Conservation (phyloP, 2,113 vertebrate genomes). For the Datnioides undecimradiatus region DNA sequence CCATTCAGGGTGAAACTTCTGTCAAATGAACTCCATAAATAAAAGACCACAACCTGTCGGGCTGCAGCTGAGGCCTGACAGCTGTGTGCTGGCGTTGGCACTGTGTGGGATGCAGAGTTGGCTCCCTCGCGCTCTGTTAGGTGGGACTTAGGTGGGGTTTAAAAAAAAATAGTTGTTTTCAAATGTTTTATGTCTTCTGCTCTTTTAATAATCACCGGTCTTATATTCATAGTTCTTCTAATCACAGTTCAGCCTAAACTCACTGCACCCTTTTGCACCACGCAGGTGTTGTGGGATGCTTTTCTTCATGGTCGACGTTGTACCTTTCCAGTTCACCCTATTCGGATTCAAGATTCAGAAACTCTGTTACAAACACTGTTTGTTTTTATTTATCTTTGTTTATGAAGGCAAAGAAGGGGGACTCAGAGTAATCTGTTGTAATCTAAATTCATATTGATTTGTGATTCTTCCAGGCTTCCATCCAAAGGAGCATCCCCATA, state of each 20-base stretch:
- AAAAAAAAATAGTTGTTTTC: background rate
- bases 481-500: slow-evolving; percentile 91
- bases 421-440: too few species aligned
- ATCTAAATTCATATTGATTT: background rate
- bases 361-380: too few species aligned
- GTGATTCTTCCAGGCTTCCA: slow-evolving; percentile 82
- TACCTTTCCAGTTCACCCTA: background rate
- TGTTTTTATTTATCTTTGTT: too few species aligned
- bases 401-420: too few species aligned
- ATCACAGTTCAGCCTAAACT: background rate
- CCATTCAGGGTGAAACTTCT: slow-evolving; percentile 63
- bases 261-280: background rate
- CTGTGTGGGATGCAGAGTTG: slow-evolving; percentile 5
- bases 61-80: slow-evolving; percentile 57
- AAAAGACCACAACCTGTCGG: slow-evolving; percentile 63
- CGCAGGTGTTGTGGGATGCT: background rate
- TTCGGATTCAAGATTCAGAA: too few species aligned
- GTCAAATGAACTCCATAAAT: slow-evolving; percentile 68
- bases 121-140: background rate
- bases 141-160: background rate
- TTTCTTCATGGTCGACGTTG: too few species aligned
- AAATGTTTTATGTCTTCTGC: background rate
- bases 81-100: slow-evolving; percentile 33
- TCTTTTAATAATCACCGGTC: background rate
- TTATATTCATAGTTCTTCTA: background rate